Evolutionary conservation across 2,888 invertebrate genomes (phyloP).

Genomic region (Eustalomyia histrio): DNA sequence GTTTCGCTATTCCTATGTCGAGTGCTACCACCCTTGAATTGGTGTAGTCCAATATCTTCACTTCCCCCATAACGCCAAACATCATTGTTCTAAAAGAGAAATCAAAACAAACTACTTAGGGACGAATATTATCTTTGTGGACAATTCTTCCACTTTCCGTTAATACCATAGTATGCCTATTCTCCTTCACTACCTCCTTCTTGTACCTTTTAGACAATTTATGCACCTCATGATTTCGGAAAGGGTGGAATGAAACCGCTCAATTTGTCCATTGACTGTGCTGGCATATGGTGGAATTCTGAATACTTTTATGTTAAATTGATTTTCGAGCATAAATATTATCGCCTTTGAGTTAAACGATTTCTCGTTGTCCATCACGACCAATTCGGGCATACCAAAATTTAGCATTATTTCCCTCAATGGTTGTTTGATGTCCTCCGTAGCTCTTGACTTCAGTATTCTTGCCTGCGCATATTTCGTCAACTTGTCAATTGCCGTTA

Average conservation of each 20-base stretch:
- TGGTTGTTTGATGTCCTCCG: slow-evolving; percentile 30
- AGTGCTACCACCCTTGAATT: slow-evolving; percentile 17
- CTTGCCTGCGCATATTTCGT: slow-evolving; percentile 29
- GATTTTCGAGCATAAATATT: slow-evolving; percentile 40
- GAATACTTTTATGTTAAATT: slow-evolving; percentile 40
- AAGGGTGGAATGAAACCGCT: slow-evolving; percentile 36
- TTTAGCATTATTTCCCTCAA: slow-evolving; percentile 45
- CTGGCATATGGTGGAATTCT: slow-evolving; percentile 35
- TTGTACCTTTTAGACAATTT: slow-evolving; percentile 32
- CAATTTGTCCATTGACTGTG: slow-evolving; percentile 11
- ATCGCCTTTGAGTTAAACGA: slow-evolving; percentile 23
- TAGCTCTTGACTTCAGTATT: slow-evolving; percentile 29
- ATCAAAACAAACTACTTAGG: neutral
- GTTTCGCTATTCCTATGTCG: slow-evolving; percentile 24
- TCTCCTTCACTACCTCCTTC: slow-evolving; percentile 40
- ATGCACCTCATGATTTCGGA: slow-evolving; percentile 35
- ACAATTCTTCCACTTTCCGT: slow-evolving; percentile 33
- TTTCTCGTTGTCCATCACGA: slow-evolving; percentile 50
- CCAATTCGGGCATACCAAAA: no score
- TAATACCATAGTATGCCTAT: slow-evolving; percentile 29
- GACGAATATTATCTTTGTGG: slow-evolving; percentile 28
- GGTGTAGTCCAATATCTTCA: slow-evolving; percentile 39
- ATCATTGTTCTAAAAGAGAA: no score
- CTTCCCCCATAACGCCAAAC: neutral
- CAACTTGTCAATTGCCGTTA: slow-evolving; percentile 46